A percentile compares a stretch with the other conserved stretches of the same genome.
Conservation (phyloP, 2,797 vertebrate genomes). For the Neosilurus mollespiculum region DNA sequence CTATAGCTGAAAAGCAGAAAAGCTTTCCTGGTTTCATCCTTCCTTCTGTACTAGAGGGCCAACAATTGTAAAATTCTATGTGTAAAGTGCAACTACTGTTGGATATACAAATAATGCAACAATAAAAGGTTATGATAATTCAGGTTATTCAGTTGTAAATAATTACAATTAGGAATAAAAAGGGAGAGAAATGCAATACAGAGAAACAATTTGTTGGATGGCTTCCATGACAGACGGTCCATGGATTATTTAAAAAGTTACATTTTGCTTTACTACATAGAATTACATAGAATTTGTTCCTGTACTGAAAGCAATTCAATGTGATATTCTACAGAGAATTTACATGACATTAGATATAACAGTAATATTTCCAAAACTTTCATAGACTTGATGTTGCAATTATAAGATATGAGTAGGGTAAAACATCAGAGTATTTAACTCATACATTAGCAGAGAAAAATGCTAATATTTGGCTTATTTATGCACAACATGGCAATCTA, state of each 20-base stretch:
- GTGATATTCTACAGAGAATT: background rate
- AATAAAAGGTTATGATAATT: background rate
- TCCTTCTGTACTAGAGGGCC: background rate
- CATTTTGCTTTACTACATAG: background rate
- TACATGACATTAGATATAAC: background rate
- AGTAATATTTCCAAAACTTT: background rate
- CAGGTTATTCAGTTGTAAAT: background rate
- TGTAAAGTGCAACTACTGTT: background rate
- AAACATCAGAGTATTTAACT: background rate
- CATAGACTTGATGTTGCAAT: background rate
- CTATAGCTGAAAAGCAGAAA: background rate
- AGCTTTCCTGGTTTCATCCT: background rate
- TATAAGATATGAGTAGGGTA: background rate
- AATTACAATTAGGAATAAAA: background rate
- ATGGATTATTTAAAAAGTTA: background rate
- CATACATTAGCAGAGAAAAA: background rate
- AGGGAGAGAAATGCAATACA: background rate
- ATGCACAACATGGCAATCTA: background rate
- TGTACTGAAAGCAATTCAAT: background rate
- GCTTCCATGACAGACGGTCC: background rate
- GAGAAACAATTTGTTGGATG: background rate
- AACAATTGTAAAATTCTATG: background rate
- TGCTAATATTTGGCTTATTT: background rate
- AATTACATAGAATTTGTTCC: background rate
- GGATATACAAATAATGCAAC: background rate